Evolutionary conservation across 2,888 invertebrate genomes (phyloP), one percentile per base, ranked within the genome.

Genomic region (Aphidoletes aphidimyza): DNA sequence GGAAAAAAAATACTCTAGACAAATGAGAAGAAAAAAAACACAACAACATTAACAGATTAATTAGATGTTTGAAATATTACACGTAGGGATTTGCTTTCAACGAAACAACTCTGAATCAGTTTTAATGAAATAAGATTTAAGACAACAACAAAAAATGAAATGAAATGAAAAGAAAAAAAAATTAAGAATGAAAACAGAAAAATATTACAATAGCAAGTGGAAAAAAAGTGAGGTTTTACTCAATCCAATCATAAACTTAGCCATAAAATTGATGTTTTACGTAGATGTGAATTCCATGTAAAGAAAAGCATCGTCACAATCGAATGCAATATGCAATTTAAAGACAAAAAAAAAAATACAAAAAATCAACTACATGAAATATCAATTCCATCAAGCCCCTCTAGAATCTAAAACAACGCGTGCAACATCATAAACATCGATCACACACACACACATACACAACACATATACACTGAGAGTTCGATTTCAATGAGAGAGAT

Each of bases 1-100:
- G 14, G 6, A 42, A 30, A 34, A 30, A 69, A 34, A 69, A 69
- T 69, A 69, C 30, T 69, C 34, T 69, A 69, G 69, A 34, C 69
- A 69, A 69, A 69, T 69, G 69, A 69, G 69, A 54, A 54, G 34
- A 69, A 69, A 69, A 69, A 30, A 26, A 49, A 54, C 54, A 54
- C 17, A 11, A 69, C 30, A 69, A 17, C 69, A 69, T 54, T 54
- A 54, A 54, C n/a, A 54, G 54, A 69, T 22, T 69, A 69, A 69
- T 69, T 69, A 69, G 69, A 69, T 69, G 69, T 69, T 69, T 69
- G 69, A 69, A n/a, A 69, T 69, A 69, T 69, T 69, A 69, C 69
- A 30, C 11, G 69, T 69, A 69, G 69, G 69, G 69, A 69, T 69
- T 69, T 69, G 69, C 69, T 69, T 69, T 69, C 69, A 69, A 69